These are phyloP conservation scores for Gobio gobio DNA, from an alignment of 2,113 vertebrate genomes.

Conservation along the genomic window DNA sequence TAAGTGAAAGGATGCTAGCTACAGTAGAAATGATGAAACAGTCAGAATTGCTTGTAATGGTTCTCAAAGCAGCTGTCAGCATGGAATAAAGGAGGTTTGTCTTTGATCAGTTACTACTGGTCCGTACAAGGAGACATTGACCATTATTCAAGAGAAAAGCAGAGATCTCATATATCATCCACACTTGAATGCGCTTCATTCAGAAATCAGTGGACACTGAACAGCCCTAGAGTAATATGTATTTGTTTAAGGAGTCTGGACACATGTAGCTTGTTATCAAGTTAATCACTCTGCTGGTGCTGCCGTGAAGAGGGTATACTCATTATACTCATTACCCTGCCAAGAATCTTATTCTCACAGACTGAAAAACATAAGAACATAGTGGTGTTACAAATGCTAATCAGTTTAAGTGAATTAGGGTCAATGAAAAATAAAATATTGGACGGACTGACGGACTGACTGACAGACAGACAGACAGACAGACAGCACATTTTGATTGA, in stretches of 20 bases:
- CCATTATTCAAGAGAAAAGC: constrained; percentile 8
- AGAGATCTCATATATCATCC: neutral
- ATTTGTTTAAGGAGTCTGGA: neutral
- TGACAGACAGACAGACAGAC: no score
- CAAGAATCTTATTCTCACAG: no score
- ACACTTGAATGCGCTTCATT: constrained; percentile 13
- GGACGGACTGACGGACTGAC: neutral
- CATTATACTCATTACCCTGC: neutral
- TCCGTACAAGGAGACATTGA: neutral
- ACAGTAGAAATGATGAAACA: constrained; percentile 5
- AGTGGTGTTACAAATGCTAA: neutral
- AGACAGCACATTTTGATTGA: no score
- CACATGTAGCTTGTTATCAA: constrained; percentile 9
- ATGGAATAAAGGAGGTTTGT: constrained; percentile 7
- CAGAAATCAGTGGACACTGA: neutral
- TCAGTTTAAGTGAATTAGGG: neutral
- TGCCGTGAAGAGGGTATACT: neutral
- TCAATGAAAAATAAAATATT: neutral
- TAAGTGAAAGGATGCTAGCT: constrained; percentile 26
- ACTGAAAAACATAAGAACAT: neutral
- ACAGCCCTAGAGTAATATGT: neutral
- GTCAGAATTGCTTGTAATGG: neutral
- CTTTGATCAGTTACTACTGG: constrained; percentile 9
- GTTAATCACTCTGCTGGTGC: neutral
- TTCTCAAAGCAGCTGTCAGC: constrained; percentile 1